Evolutionary conservation across 2,113 vertebrate genomes (phyloP).

Genomic region (Thamnophis sirtalis): DNA sequence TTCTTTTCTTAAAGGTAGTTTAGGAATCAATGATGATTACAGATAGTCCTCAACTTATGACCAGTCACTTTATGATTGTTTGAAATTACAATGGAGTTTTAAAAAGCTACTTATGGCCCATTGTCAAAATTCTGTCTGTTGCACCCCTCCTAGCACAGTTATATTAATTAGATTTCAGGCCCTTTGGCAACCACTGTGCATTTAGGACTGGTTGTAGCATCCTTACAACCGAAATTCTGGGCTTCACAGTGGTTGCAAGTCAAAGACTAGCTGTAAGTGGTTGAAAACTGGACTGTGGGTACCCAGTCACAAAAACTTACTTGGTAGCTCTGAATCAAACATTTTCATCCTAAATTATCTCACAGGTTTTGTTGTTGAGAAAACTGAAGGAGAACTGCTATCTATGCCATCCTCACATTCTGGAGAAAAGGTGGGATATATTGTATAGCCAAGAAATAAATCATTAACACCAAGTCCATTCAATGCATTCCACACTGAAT

Average conservation of each 20-base stretch:
- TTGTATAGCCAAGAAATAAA: neutral
- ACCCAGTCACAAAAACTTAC: neutral
- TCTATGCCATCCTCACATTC: neutral
- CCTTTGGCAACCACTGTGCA: neutral
- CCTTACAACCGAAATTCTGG: neutral
- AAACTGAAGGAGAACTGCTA: neutral
- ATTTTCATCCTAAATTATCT: neutral
- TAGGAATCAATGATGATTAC: neutral
- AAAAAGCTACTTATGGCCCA: neutral
- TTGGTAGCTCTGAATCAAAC: neutral
- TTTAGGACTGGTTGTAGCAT: neutral
- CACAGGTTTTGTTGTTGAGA: neutral
- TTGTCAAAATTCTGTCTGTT: neutral
- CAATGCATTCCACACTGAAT: neutral
- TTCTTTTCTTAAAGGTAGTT: neutral
- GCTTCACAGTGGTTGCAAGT: neutral
- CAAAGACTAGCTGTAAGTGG: no score
- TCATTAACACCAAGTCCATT: neutral
- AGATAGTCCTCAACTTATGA: neutral
- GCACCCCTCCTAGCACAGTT: neutral
- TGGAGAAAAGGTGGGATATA: no score
- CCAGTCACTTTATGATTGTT: neutral
- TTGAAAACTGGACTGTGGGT: neutral
- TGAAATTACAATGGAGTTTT: neutral
- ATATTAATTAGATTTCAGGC: neutral